A percentile compares a stretch with the other conserved stretches of the same genome.
Evolutionary conservation across 2,888 invertebrate species (phyloP).

Genomic region (Drosophila peninsularis): DNA sequence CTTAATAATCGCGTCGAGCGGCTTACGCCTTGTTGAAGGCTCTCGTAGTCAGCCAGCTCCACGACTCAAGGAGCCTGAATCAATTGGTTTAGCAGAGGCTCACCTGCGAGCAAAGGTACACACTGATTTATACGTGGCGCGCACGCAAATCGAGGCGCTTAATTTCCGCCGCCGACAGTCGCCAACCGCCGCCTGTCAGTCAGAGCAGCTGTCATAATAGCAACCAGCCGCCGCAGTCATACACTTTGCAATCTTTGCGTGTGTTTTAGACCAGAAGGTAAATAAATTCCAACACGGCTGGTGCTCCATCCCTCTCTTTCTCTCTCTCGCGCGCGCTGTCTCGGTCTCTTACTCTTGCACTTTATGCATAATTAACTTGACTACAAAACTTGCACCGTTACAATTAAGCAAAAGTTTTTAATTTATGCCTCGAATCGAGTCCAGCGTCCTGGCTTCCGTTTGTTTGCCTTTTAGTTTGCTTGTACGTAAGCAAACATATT

Average conservation of each 20-base stretch:
- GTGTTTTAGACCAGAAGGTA: slow-evolving; percentile 67
- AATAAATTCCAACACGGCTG: slow-evolving; percentile 55
- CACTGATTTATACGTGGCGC: slow-evolving; percentile 80
- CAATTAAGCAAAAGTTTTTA: slow-evolving; percentile 51
- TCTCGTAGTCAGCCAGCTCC: slow-evolving; percentile 14
- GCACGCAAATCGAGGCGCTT: slow-evolving; percentile 80
- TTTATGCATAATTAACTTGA: slow-evolving; percentile 75
- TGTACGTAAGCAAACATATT: slow-evolving; percentile 70
- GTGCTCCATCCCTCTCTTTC: background rate
- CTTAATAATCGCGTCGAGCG: slow-evolving; percentile 43
- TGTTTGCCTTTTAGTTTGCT: slow-evolving; percentile 57
- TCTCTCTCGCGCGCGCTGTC: slow-evolving; percentile 9
- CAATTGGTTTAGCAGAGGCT: slow-evolving; percentile 45
- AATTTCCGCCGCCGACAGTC: slow-evolving; percentile 72
- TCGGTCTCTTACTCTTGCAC: slow-evolving; percentile 16
- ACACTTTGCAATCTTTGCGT: slow-evolving; percentile 45
- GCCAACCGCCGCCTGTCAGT: slow-evolving; percentile 60
- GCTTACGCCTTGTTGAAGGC: slow-evolving; percentile 54
- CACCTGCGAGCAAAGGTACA: background rate
- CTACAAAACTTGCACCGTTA: slow-evolving; percentile 53
- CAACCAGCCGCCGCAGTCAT: background rate
- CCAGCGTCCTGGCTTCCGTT: slow-evolving; percentile 43
- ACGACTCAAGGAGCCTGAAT: slow-evolving; percentile 34
- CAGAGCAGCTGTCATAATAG: slow-evolving; percentile 71
- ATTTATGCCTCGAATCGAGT: slow-evolving; percentile 51